Evolutionary conservation across 2,888 invertebrate species (phyloP), one percentile per base, ranked within the genome.

Genomic region (Caradrina kadenii): DNA sequence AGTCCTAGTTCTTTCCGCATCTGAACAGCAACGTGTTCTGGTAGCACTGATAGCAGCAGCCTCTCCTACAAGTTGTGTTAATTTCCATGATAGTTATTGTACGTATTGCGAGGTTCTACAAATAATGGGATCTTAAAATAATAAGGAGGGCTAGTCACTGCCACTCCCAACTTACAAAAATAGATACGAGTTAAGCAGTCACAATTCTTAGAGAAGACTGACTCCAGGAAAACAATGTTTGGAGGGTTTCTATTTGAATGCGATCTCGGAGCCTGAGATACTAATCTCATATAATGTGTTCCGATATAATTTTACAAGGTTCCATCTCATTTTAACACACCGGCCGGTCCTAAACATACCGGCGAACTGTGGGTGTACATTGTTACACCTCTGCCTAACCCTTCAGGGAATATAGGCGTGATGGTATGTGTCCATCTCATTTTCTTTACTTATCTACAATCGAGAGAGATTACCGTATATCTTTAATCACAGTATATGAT

Each of bases 21-120:
- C 94, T 99, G 99, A 63, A 99, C 98, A 21, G 99, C 99, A 72
- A 99, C 99, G 93, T 99, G 99, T 90, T 99, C 98, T 0, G 99
- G 99, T 71, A 99, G 96, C 10, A 99, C 99, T 19, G 99, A 99
- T 22, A 99, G 96, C 69, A 99, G 94, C 56, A 99, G 96, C 62
- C 99, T 97, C 93, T 99, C 99, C 98, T 99, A 96, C 94, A 96
- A 90, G 74, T 82, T 17, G 48, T 62, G 31, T 56, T 39, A 35
- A 31, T 53, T 45, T 26, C 39, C 4, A 39, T 22, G 13, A 53
- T 42, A 42, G 15, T 39, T 2, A 53, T 49, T 31, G 15, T 39
- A 11, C 13, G 13, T 22, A 31, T 45, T 54, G 17, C 13, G 0
- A 55, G 2, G 17, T 15, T 5, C 13, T 45, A 58, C n/a, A 67